These are phyloP conservation scores for Ormyrus rosae DNA, from an alignment of 2,888 invertebrate species.

Conservation along the genomic window DNA sequence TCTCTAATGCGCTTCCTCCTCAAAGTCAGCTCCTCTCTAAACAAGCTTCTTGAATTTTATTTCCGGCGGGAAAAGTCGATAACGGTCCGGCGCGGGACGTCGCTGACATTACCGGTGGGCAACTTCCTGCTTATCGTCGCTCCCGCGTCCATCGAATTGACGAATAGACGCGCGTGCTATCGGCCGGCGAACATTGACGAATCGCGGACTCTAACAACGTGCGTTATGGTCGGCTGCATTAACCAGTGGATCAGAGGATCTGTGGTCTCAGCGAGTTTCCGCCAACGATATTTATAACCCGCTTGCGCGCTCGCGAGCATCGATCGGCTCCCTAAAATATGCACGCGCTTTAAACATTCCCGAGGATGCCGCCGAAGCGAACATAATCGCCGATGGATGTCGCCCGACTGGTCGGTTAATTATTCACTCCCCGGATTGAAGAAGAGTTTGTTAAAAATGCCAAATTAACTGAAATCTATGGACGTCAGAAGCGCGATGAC, in stretches of 20 bases:
- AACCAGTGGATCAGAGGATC: slow-evolving; percentile 7
- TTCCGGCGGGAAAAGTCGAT: too few species aligned
- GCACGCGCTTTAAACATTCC: background rate
- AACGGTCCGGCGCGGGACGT: too few species aligned
- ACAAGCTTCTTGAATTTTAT: too few species aligned
- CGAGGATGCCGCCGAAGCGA: background rate
- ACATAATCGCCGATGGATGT: background rate
- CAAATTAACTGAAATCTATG: too few species aligned
- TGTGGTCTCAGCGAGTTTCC: background rate
- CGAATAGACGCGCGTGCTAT: slow-evolving; percentile 63
- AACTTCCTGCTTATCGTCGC: slow-evolving; percentile 56
- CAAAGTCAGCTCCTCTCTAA: too few species aligned
- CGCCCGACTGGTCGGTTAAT: too few species aligned
- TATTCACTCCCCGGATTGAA: too few species aligned
- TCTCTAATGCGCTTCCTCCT: too few species aligned
- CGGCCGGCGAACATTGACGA: slow-evolving; percentile 45
- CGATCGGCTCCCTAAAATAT: slow-evolving; percentile 25
- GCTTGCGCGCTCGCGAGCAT: too few species aligned
- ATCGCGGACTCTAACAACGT: background rate
- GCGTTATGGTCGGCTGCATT: background rate
- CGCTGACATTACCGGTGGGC: too few species aligned
- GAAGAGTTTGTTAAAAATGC: too few species aligned
- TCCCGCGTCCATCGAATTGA: slow-evolving; percentile 65
- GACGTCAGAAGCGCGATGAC: too few species aligned
- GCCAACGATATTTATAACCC: background rate